Evolutionary conservation across 2,113 vertebrate species (phyloP).

Genomic region (Callipepla squamata): DNA sequence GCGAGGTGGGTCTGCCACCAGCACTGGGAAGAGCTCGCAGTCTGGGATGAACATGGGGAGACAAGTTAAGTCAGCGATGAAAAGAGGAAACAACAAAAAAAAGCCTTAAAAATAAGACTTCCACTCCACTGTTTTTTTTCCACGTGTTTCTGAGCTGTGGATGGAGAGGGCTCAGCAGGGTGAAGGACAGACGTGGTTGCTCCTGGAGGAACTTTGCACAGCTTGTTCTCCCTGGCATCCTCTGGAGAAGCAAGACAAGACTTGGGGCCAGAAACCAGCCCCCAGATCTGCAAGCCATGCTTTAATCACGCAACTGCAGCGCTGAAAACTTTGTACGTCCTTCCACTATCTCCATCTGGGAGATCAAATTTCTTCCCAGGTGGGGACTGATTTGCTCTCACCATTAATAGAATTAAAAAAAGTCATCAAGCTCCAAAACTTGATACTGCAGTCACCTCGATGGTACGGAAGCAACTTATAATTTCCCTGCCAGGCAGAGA

Average conservation of each 20-base stretch:
- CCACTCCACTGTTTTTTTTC: neutral
- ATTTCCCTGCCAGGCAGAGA: neutral
- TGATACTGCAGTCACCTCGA: neutral
- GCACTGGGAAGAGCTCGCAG: neutral
- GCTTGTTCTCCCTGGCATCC: neutral
- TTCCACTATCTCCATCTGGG: neutral
- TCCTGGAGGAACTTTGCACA: neutral
- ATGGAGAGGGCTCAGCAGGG: neutral
- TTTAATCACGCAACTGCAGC: neutral
- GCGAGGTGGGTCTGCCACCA: neutral
- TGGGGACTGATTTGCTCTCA: neutral
- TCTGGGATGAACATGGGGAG: neutral
- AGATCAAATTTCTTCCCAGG: neutral
- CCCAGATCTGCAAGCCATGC: neutral
- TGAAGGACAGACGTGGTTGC: rapidly evolving
- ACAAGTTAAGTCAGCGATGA: neutral
- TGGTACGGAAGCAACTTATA: neutral
- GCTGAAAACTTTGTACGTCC: neutral
- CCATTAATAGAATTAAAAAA: neutral
- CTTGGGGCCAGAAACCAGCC: neutral
- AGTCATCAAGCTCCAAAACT: neutral
- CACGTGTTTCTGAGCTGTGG: neutral
- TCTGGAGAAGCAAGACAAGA: neutral
- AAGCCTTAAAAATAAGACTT: neutral
- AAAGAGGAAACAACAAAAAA: neutral